A percentile compares a stretch with the other conserved stretches of the same genome.
Conservation (phyloP, 2,113 vertebrate genomes). For the Nanger granti region DNA sequence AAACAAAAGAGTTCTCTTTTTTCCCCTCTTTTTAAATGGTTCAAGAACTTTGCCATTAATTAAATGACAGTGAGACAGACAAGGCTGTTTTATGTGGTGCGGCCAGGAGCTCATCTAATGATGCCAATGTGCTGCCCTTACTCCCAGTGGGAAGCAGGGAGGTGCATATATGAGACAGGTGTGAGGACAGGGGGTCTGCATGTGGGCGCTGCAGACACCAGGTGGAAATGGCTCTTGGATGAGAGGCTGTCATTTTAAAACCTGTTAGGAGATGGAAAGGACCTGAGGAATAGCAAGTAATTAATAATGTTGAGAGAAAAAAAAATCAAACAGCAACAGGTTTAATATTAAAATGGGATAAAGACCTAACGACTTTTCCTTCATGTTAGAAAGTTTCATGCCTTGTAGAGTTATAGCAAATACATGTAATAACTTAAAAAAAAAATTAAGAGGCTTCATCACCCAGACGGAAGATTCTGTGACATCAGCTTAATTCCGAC, state of each 20-base stretch:
- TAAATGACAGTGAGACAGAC: background rate
- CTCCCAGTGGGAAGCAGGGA: background rate
- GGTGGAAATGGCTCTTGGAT: background rate
- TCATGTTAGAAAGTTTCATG: background rate
- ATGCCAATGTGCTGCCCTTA: accelerated
- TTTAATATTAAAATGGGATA: background rate
- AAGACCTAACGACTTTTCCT: background rate
- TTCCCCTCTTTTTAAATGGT: background rate
- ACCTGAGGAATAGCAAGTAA: background rate
- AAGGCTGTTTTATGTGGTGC: background rate
- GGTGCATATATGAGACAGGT: accelerated
- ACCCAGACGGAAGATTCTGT: background rate
- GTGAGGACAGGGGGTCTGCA: background rate
- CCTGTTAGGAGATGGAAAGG: background rate
- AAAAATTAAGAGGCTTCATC: background rate
- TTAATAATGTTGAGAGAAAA: background rate
- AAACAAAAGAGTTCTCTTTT: background rate
- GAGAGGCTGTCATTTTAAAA: background rate
- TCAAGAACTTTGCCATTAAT: background rate
- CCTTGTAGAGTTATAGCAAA: background rate
- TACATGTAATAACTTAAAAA: background rate
- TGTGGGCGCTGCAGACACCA: background rate
- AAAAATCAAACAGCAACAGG: background rate
- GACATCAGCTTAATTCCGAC: background rate
- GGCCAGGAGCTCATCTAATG: background rate